phyloP scores from a whole-genome alignment of 2,888 invertebrate genomes.

The Andrena praecox region DNA sequence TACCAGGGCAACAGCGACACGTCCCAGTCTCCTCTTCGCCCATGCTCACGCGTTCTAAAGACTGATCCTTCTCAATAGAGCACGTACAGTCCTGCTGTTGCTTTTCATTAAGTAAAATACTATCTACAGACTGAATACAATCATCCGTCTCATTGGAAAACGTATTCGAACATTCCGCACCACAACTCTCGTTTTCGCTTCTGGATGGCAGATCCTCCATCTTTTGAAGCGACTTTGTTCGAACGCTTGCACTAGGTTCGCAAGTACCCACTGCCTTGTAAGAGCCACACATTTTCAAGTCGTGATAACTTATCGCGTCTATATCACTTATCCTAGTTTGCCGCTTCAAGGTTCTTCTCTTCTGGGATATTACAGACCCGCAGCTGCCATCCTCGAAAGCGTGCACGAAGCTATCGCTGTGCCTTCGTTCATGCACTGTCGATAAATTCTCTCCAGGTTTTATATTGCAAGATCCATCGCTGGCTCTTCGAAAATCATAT shows the following conservation, averaged over 20 bases:
- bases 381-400: constrained; percentile 12
- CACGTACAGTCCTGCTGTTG: constrained; percentile 31
- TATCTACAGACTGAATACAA: constrained; percentile 3
- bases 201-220: neutral
- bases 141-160: neutral
- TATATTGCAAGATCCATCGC: constrained; percentile 70
- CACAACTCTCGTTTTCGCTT: neutral
- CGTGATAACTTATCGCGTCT: constrained; percentile 54
- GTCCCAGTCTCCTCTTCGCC: constrained; percentile 59
- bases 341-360: constrained; percentile 77
- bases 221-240: neutral
- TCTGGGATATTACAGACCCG: constrained; percentile 39
- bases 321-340: constrained; percentile 77
- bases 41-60: constrained; percentile 54
- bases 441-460: constrained; percentile 34
- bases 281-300: neutral
- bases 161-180: neutral
- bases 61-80: constrained; percentile 44
- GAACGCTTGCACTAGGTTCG: neutral
- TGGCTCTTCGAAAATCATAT: constrained; percentile 71
- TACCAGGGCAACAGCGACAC: constrained; percentile 69
- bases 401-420: constrained; percentile 74
- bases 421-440: constrained; percentile 71
- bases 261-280: neutral
- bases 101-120: constrained; percentile 24